Evolutionary conservation across 2,797 vertebrate genomes (phyloP).

Genomic region (Arctocebus calabarensis): DNA sequence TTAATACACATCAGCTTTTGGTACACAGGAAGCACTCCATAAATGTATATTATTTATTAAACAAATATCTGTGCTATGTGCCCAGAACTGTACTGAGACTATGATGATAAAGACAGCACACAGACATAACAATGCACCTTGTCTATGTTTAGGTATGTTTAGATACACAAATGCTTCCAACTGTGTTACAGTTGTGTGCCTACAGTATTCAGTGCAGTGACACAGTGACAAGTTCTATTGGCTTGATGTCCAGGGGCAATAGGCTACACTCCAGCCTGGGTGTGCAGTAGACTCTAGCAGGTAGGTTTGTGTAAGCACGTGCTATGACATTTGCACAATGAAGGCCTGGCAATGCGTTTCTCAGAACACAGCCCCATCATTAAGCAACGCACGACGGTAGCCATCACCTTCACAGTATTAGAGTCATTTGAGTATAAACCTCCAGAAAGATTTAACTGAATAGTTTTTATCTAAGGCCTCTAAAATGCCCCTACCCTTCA

Average conservation of each 20-base stretch:
- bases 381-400: not conserved
- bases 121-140: not conserved
- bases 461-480: not conserved
- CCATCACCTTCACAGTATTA: not conserved
- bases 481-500: not conserved
- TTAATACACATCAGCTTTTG: not conserved
- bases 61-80: not conserved
- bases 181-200: not conserved
- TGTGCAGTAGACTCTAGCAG: not conserved
- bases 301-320: not conserved
- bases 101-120: not conserved
- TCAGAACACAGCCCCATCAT: not conserved
- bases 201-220: not conserved
- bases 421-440: not conserved
- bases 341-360: not conserved
- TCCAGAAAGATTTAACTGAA: not conserved
- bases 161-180: not conserved
- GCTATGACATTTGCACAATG: not conserved
- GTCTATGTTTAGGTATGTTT: not conserved
- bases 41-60: constrained; percentile 13
- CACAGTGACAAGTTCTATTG: not conserved
- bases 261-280: not conserved
- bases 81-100: not conserved
- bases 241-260: not conserved
- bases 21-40: not conserved